Base-by-base conservation (phyloP, 2,888 invertebrate genomes). In the Nemotelus pantherinus region DNA sequence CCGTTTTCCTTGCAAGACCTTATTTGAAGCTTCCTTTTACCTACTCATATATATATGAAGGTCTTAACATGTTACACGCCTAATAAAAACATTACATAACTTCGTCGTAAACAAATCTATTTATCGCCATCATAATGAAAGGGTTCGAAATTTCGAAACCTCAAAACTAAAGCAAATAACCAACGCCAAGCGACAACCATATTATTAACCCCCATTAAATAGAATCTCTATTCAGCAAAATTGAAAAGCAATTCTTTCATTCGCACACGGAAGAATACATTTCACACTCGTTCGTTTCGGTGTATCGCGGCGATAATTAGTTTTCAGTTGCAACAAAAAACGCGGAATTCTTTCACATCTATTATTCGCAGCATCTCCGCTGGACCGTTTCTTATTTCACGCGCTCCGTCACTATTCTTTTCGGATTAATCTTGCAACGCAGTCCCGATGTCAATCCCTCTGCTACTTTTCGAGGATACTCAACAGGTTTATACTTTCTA, bases 241-340 rank as follows among this genome's bases (percentile, higher is more conserved):
- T 9, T 50, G 50, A 5, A 9, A 50, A 58, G 65, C 47, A 45
- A 65, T 1, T 65, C 65, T 10, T 45, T 4, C 3, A n/a, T 44
- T 47, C n/a, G 25, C n/a, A 47, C n/a, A 45, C 65, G 47, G 65
- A 47, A 44, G 47, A 65, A 63, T 47, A 10, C 25, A 65, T 47
- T 47, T 65, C 65, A 65, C 65, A 65, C 65, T 44, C 25, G 25
- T 25, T 25, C 25, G 25, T 25, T 25, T 25, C 47, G 65, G 65
- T 43, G 65, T 45, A 41, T 2, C 45, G 65, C 65, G 65, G 65
- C 41, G 65, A 65, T 65, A 65, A 65, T 65, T 65, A 65, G 65
- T 65, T 65, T 65, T 65, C n/a, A 10, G 65, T 45, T 65, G 65
- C 44, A 47, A 45, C 44, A 65, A 65, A 58, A 65, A 65, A 65